Evolutionary conservation across 92 coral and sea anemone genomes (phyloP), one percentile per base, ranked within the genome.

Genomic region (Epizoanthus ramosus): DNA sequence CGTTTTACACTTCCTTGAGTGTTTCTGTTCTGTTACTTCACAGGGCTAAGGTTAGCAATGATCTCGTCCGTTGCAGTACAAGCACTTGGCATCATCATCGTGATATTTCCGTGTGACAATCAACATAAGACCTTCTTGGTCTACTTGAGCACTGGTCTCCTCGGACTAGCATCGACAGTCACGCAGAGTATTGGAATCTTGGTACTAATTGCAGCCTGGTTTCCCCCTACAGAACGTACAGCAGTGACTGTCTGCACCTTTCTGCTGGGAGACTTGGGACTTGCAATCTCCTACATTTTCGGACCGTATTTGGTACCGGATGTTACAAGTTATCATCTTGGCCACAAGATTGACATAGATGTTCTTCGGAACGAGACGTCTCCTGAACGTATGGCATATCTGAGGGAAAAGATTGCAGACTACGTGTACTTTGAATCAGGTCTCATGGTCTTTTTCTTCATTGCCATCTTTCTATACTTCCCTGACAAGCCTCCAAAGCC

Each of bases 191-290:
- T 56, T 15, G 82, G 21, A 0, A n/a, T 60, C 21, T 10, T 77
- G 6, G 82, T 77, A 2, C 15, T 77, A 6, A 57, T 63, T 16
- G 82, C 82, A 41, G 14, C 71, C 22, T 77, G 82, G 82, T 77
- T 77, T 37, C 82, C 82, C 22, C 82, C 71, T 6, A 41, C 71
- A 77, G 82, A 77, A 39, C 82, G 82, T 21, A 77, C 82, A 39
- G 23, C 68, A 69, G 71, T 61, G 22, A 77, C 71, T 8, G 71
- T 77, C 18, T 77, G 53, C 57, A 61, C 58, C 5, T 77, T 60
- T 47, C 71, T 77, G 9, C 71, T 77, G 15, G 63, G 70, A 60
- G 82, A 77, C 68, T 41, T 77, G 28, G 82, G 82, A 19, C 7
- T 77, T 13, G 70, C 82, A 22, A 7, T 59, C 63, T 61, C 82